Evolutionary conservation across 2,113 vertebrate genomes (phyloP).

Genomic region (Zootoca vivipara): DNA sequence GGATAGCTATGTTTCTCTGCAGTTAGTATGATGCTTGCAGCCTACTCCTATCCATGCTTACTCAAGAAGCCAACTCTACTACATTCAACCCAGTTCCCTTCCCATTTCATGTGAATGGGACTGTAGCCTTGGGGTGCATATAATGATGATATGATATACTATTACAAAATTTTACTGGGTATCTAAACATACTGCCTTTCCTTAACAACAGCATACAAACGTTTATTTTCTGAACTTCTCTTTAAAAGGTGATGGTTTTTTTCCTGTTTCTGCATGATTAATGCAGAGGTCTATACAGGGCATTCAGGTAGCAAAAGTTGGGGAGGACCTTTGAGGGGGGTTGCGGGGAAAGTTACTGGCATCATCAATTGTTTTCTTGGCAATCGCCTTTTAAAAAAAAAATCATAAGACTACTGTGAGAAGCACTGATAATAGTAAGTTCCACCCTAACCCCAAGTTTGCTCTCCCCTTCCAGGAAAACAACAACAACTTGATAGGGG

Average conservation of each 20-base stretch:
- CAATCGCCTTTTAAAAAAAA: background rate
- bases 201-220: background rate
- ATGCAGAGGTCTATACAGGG: too few species aligned
- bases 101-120: too few species aligned
- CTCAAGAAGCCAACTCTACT: too few species aligned
- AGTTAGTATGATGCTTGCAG: too few species aligned
- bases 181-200: background rate
- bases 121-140: background rate
- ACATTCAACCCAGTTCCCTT: too few species aligned
- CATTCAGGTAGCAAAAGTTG: background rate
- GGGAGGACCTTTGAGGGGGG: background rate
- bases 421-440: too few species aligned
- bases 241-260: background rate
- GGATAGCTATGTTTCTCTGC: too few species aligned
- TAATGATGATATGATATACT: background rate
- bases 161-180: background rate
- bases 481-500: too few species aligned
- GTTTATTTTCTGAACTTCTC: background rate
- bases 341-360: background rate
- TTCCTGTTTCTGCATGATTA: background rate
- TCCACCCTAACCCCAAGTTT: too few species aligned
- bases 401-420: too few species aligned
- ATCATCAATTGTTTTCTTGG: background rate
- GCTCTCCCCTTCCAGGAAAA: too few species aligned
- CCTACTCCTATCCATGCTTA: too few species aligned